phyloP scores from a whole-genome alignment of 64 coral and sea anemone species.

The Porites australiensis region DNA sequence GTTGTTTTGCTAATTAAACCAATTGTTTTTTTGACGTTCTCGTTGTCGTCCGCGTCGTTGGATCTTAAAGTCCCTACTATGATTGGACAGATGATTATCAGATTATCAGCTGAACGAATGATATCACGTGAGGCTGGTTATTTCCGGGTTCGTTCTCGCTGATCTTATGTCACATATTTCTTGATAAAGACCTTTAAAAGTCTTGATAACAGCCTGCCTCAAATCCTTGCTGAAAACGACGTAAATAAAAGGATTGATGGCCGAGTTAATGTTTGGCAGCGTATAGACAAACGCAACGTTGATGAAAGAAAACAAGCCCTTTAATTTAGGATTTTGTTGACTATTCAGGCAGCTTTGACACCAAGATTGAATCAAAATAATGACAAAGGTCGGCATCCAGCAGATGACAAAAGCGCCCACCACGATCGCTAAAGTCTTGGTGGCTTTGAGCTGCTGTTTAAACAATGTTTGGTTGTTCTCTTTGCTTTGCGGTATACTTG shows the following conservation, averaged over 20 bases:
- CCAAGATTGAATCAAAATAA: slow-evolving; percentile 76
- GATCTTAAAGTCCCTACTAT: too few relatives aligned
- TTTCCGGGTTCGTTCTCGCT: background rate
- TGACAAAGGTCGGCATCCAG: slow-evolving; percentile 91
- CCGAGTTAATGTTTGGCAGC: slow-evolving; percentile 83
- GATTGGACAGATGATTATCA: too few relatives aligned
- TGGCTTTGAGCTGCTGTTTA: slow-evolving; percentile 85
- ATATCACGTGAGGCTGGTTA: background rate
- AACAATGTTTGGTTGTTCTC: slow-evolving; percentile 56
- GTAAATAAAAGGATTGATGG: slow-evolving; percentile 93
- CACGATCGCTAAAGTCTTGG: slow-evolving; percentile 84
- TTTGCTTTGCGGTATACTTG: background rate
- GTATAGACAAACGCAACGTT: slow-evolving; percentile 87
- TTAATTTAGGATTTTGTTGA: slow-evolving; percentile 33
- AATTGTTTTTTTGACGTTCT: too few relatives aligned
- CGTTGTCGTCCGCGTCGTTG: too few relatives aligned
- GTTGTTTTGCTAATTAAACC: too few relatives aligned
- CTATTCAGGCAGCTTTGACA: slow-evolving; percentile 53
- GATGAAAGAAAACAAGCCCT: slow-evolving; percentile 55
- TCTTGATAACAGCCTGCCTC: slow-evolving; percentile 76
- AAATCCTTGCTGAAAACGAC: slow-evolving; percentile 88
- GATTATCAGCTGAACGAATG: too few relatives aligned
- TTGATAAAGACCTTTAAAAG: slow-evolving; percentile 26
- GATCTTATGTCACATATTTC: background rate
- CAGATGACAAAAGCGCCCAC: slow-evolving; percentile 84